Conservation (phyloP, 2,113 vertebrate species). For the Sebastes fasciatus region DNA sequence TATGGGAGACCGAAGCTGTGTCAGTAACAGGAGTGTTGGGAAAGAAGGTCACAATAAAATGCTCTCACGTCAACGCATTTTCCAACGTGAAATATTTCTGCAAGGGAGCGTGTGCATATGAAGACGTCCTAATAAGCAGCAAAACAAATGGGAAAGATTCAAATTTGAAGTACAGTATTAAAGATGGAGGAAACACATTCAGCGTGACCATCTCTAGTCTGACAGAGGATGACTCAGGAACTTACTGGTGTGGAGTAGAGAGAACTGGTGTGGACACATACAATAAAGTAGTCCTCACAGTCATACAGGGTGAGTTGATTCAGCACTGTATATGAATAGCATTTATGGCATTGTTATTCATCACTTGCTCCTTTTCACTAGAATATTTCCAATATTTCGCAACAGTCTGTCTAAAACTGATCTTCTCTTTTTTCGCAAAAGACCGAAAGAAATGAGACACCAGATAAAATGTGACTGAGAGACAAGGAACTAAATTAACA, state of each 20-base stretch:
- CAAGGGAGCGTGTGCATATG: neutral
- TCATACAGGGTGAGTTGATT: constrained; percentile 59
- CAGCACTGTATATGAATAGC: too few relatives aligned
- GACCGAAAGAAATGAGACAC: neutral
- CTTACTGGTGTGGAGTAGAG: constrained; percentile 66
- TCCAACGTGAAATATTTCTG: constrained; percentile 73
- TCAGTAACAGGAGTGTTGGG: constrained; percentile 28
- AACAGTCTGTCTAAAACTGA: neutral
- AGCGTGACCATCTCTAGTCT: constrained; percentile 51
- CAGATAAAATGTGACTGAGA: neutral
- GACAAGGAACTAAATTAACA: neutral
- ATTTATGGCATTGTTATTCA: neutral
- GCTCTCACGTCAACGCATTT: constrained; percentile 23
- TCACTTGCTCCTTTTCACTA: neutral
- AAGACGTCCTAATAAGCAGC: constrained; percentile 55
- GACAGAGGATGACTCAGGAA: constrained; percentile 42
- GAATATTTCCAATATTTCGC: constrained; percentile 3
- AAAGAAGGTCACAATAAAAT: constrained; percentile 5
- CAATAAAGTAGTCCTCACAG: constrained; percentile 31
- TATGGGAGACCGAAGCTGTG: constrained; percentile 5
- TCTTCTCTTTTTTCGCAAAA: neutral
- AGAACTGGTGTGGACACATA: constrained; percentile 24
- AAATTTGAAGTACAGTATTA: constrained; percentile 36
- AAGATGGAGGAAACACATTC: constrained; percentile 62
- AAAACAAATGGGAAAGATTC: rapidly evolving